Evolutionary conservation across 2,113 vertebrate genomes (phyloP).

Genomic region (Prietella phreatophila): DNA sequence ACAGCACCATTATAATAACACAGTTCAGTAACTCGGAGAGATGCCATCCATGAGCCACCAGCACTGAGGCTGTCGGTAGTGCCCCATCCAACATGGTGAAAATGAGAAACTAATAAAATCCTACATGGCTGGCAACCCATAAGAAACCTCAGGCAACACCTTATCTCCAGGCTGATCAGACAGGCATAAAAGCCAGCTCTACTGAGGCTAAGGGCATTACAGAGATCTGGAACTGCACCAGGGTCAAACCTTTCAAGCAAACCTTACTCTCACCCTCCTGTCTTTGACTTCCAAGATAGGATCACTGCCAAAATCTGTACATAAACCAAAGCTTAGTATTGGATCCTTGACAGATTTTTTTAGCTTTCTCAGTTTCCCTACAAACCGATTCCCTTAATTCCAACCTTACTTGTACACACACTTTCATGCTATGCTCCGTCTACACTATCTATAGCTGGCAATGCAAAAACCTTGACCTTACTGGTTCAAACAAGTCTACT

Average conservation of each 20-base stretch:
- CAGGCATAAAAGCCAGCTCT: neutral
- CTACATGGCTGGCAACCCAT: neutral
- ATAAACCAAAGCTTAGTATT: neutral
- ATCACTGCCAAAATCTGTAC: neutral
- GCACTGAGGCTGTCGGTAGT: neutral
- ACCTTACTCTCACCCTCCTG: neutral
- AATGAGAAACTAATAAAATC: neutral
- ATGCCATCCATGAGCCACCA: neutral
- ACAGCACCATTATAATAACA: neutral
- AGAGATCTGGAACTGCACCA: conserved; percentile 8
- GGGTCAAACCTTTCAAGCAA: conserved; percentile 3
- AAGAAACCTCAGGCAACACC: neutral
- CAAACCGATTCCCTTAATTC: neutral
- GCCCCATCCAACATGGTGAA: neutral
- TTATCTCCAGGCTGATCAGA: neutral
- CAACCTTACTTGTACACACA: neutral
- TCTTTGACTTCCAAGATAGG: neutral
- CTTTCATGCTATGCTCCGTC: neutral
- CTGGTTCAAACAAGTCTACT: neutral
- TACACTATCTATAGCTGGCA: neutral
- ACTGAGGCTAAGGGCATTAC: neutral
- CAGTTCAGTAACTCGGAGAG: neutral
- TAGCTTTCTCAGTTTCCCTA: neutral
- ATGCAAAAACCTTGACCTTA: neutral
- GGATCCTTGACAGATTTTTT: neutral